Conservation (phyloP, 2,797 vertebrate species). For the Distichodus sexfasciatus region DNA sequence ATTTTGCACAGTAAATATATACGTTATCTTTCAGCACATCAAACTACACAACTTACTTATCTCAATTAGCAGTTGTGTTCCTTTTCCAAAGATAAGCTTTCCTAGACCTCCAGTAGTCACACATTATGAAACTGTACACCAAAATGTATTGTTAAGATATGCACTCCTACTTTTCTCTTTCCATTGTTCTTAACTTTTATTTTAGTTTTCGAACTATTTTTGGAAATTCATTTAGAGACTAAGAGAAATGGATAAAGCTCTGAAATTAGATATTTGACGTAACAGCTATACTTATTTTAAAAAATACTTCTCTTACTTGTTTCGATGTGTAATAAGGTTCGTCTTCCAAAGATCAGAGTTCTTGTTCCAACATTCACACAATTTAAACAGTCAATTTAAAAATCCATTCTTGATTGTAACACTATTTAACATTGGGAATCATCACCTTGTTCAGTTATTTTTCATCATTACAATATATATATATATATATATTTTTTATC, state of each 20-base stretch:
- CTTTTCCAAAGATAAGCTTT: neutral
- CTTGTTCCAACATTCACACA: slow-evolving; percentile 18
- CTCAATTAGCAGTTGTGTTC: slow-evolving; percentile 31
- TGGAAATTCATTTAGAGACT: too few species aligned
- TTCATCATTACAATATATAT: too few species aligned
- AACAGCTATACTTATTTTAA: neutral
- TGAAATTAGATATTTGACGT: neutral
- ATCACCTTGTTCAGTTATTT: too few species aligned
- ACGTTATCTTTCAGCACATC: too few species aligned
- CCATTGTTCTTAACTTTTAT: too few species aligned
- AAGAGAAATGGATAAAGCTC: too few species aligned
- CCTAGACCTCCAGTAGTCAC: neutral
- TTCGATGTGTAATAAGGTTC: slow-evolving; percentile 3
- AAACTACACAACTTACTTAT: slow-evolving; percentile 21
- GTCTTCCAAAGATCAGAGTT: slow-evolving; percentile 28
- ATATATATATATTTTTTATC: too few species aligned
- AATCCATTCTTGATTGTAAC: neutral
- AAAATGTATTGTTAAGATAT: too few species aligned
- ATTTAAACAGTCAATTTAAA: slow-evolving; percentile 5
- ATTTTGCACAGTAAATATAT: too few species aligned
- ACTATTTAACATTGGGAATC: too few species aligned
- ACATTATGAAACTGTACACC: neutral
- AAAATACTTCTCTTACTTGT: neutral
- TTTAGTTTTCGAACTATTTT: too few species aligned
- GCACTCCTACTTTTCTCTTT: too few species aligned